Evolutionary conservation across 2,888 invertebrate species (phyloP).

Genomic region (Diachrysia chrysitis): DNA sequence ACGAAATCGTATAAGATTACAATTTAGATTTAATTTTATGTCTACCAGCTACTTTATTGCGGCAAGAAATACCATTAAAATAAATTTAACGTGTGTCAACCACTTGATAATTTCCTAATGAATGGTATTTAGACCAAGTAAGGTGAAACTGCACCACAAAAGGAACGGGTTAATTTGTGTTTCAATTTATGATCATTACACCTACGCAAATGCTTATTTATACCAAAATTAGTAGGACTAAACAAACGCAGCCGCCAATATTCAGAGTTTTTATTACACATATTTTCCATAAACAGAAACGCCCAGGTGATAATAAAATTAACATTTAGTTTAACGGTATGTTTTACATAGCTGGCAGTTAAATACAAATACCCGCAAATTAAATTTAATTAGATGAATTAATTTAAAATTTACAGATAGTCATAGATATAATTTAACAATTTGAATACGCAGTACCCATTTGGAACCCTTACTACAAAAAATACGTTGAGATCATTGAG

Average conservation of each 20-base stretch:
- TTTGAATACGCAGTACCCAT: background rate
- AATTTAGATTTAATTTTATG: slow-evolving; percentile 60
- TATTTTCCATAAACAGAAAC: slow-evolving; percentile 60
- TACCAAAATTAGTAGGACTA: slow-evolving; percentile 57
- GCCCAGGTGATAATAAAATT: slow-evolving; percentile 57
- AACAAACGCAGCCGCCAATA: slow-evolving; percentile 53
- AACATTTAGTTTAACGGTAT: slow-evolving; percentile 56
- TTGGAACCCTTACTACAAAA: too few species aligned
- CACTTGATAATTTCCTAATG: slow-evolving; percentile 53
- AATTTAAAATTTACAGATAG: slow-evolving; percentile 13
- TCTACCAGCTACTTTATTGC: slow-evolving; percentile 54
- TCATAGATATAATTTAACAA: slow-evolving; percentile 14
- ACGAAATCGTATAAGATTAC: slow-evolving; percentile 64
- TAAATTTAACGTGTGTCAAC: slow-evolving; percentile 57
- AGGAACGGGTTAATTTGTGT: slow-evolving; percentile 30
- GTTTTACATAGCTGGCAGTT: slow-evolving; percentile 30
- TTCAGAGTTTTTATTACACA: slow-evolving; percentile 53
- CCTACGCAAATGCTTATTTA: slow-evolving; percentile 59
- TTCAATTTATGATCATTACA: slow-evolving; percentile 46
- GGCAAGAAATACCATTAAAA: slow-evolving; percentile 50
- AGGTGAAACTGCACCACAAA: slow-evolving; percentile 24
- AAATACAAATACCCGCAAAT: slow-evolving; percentile 25
- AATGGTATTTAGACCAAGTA: slow-evolving; percentile 52
- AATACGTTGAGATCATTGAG: too few species aligned
- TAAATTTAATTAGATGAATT: slow-evolving; percentile 23